A percentile compares a stretch with the other conserved stretches of the same genome.
Evolutionary conservation across 2,797 vertebrate species (phyloP).

Genomic region (Tamandua tetradactyla): DNA sequence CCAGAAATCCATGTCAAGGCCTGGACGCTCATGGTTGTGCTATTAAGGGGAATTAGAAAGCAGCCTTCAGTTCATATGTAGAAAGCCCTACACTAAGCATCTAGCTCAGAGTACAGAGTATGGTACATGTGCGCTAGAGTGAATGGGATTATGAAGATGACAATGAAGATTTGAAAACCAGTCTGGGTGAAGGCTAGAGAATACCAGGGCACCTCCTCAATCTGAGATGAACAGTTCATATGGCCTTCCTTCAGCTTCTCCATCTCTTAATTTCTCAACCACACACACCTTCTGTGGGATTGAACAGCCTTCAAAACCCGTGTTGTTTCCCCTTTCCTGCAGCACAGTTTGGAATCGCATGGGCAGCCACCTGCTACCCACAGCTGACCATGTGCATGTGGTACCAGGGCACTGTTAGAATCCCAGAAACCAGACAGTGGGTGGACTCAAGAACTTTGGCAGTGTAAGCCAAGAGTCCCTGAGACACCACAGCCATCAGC

Average conservation of each 20-base stretch:
- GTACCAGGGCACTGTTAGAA: background rate
- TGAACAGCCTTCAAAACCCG: background rate
- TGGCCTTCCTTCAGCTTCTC: background rate
- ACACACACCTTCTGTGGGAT: background rate
- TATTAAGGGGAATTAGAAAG: constrained; percentile 19
- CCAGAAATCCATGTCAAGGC: background rate
- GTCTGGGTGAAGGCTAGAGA: background rate
- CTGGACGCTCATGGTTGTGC: background rate
- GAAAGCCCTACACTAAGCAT: background rate
- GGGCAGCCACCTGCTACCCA: background rate
- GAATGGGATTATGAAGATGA: background rate
- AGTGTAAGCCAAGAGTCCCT: background rate
- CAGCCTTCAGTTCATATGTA: background rate
- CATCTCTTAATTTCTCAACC: constrained; percentile 3
- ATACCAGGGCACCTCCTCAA: background rate
- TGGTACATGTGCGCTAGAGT: background rate
- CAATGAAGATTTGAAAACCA: background rate
- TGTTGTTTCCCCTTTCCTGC: background rate
- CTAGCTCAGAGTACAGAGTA: background rate
- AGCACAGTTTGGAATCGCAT: background rate
- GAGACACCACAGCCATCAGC: background rate
- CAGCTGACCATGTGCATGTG: background rate
- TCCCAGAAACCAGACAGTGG: background rate
- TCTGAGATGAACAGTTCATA: background rate
- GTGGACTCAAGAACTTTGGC: background rate